A percentile compares a stretch with the other conserved stretches of the same genome.
phyloP scores from a whole-genome alignment of 2,888 invertebrate genomes.

The Tetragonula carbonaria region DNA sequence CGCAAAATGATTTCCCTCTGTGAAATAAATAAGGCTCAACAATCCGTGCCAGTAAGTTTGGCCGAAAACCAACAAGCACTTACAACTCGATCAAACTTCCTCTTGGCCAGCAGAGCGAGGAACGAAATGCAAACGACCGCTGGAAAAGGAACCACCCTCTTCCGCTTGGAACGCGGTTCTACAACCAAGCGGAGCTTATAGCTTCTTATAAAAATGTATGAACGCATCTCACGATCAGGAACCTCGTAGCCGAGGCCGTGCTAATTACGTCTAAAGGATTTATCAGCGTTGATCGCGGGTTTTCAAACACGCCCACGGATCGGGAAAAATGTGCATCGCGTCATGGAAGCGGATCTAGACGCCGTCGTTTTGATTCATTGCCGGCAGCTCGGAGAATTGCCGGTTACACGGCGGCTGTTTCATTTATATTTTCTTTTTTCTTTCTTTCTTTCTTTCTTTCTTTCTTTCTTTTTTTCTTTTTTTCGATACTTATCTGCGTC shows the following conservation, averaged over 20 bases:
- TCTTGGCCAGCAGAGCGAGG: neutral
- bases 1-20: neutral
- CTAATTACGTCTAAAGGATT: constrained; percentile 56
- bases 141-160: neutral
- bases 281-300: constrained; percentile 41
- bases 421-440: neutral
- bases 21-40: neutral
- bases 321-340: constrained; percentile 47
- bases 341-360: constrained; percentile 34
- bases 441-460: constrained; percentile 3
- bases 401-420: constrained; percentile 43
- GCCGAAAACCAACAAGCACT: neutral
- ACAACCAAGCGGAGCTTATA: constrained; percentile 4
- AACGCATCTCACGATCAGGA: neutral
- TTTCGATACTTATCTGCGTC: constrained; percentile 54
- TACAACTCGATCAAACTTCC: neutral
- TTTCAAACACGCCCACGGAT: neutral
- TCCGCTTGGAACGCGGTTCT: neutral
- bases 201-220: constrained; percentile 53
- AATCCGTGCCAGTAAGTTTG: neutral
- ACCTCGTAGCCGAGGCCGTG: constrained; percentile 12
- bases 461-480: no score
- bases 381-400: constrained; percentile 48
- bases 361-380: constrained; percentile 57
- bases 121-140: constrained; percentile 13